Evolutionary conservation across 92 coral and sea anemone genomes (phyloP).

Genomic region (Porites rus): DNA sequence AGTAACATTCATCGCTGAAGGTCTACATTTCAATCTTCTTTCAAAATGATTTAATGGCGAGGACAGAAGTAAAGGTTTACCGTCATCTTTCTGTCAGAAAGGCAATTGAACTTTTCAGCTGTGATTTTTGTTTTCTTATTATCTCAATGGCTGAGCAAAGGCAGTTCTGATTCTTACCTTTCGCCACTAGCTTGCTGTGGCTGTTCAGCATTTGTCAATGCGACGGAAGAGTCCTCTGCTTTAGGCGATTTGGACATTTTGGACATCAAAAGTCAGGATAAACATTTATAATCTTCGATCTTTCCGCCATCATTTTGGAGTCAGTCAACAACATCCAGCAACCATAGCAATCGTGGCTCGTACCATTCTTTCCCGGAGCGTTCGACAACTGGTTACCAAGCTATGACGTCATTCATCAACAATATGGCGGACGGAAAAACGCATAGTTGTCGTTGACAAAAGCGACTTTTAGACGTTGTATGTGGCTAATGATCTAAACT

Average conservation of each 20-base stretch:
- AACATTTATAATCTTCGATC: conserved; percentile 9
- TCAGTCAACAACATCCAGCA: conserved; percentile 55
- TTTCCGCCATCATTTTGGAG: conserved; percentile 26
- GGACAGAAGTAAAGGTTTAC: no score
- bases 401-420: neutral
- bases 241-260: conserved; percentile 65
- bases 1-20: no score
- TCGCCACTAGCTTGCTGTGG: conserved; percentile 38
- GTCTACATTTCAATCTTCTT: no score
- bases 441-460: neutral
- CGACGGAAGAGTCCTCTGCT: conserved; percentile 45
- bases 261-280: neutral
- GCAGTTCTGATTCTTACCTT: conserved; percentile 11
- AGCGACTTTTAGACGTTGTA: neutral
- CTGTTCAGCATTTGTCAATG: conserved; percentile 29
- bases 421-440: neutral
- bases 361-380: conserved; percentile 27
- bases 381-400: neutral
- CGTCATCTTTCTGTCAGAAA: no score
- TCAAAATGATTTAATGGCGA: no score
- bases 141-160: no score
- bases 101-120: no score
- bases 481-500: neutral
- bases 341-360: conserved; percentile 72
- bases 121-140: no score